Base-by-base conservation (phyloP, 2,113 vertebrate genomes). In the Ceuthmochares aereus region DNA sequence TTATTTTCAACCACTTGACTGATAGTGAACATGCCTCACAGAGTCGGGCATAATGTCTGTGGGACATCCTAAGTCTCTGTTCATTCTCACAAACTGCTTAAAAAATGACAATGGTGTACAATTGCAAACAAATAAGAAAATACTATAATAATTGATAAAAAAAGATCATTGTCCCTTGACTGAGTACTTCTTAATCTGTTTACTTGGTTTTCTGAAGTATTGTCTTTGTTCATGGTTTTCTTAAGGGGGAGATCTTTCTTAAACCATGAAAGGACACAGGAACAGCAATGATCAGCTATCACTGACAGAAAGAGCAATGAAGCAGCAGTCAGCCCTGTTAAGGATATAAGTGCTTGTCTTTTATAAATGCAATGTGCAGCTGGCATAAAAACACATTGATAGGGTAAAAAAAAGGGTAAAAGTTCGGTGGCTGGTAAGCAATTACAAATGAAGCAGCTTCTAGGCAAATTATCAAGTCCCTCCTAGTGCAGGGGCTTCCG, bases 121-220 rank as follows among this genome's bases (percentile, higher is more conserved):
- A 73, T n/a, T 64, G 40, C 18, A 30, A 66, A 6, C 9, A n/a
- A 93, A 73, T 29, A 79, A 90, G n/a, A 96, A 95, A 96, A 94
- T 56, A 82, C 23, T 52, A 47, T 95, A 94, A 84, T 74, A 88
- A 52, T 54, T 96, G 34, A 34, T 89, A 63, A 75, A 90, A 47
- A 83, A 59, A 76, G 42, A n/a, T 5, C 6, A 63, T 27, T 88
- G 51, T 70, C 34, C 40, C 90, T 89, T 21, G 54, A 43, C 34
- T 30, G 52, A 45, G 6, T 40, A 82, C 10, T 45, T 80, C 8
- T 30, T 93, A 37, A 58, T 56, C 79, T 80, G 4, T 68, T 75
- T 45, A 58, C 16, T n/a, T 64, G 52, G 34, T 67, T 82, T 91
- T 91, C 64, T 91, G 21, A 78, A 84, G n/a, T 9, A 5, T 17